Conservation (phyloP, 1,140 invertebrate species). For the Lerema accius region DNA sequence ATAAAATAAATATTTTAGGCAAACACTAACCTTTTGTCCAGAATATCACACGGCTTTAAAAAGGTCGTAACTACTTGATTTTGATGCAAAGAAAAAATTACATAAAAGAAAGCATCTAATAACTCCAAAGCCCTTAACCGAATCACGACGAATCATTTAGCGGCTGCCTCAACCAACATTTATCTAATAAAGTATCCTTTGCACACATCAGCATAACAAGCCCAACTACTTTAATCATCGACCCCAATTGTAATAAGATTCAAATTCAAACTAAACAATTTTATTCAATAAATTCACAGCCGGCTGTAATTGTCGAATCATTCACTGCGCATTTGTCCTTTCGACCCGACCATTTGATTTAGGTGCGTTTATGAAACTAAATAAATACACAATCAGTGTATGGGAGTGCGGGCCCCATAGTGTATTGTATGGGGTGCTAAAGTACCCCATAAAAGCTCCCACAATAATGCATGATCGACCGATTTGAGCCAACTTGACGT, state of each 20-base stretch:
- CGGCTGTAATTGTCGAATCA: conserved; percentile 53
- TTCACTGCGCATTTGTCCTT: conserved; percentile 42
- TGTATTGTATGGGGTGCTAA: conserved; percentile 30
- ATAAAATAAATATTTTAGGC: too few species aligned
- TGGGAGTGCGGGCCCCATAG: conserved; percentile 17
- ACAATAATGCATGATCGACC: conserved; percentile 31
- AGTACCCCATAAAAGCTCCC: conserved; percentile 19
- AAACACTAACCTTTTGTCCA: too few species aligned
- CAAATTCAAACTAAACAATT: conserved; percentile 32
- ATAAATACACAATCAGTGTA: conserved; percentile 33
- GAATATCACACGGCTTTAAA: too few species aligned
- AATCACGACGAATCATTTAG: too few species aligned
- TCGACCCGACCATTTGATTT: conserved; percentile 38
- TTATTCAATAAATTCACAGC: conserved; percentile 53
- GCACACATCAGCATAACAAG: conserved; percentile 10
- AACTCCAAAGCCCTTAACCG: too few species aligned
- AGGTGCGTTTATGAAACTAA: conserved; percentile 34
- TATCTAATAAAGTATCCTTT: too few species aligned
- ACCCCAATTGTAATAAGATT: conserved; percentile 24
- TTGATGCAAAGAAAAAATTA: too few species aligned
- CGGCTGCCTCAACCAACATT: too few species aligned
- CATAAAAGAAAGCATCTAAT: too few species aligned
- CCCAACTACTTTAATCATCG: conserved; percentile 20
- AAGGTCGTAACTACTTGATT: too few species aligned
- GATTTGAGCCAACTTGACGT: conserved; percentile 19